Base-by-base conservation (phyloP, 1,140 invertebrate genomes). In the Drosophila triauraria region DNA sequence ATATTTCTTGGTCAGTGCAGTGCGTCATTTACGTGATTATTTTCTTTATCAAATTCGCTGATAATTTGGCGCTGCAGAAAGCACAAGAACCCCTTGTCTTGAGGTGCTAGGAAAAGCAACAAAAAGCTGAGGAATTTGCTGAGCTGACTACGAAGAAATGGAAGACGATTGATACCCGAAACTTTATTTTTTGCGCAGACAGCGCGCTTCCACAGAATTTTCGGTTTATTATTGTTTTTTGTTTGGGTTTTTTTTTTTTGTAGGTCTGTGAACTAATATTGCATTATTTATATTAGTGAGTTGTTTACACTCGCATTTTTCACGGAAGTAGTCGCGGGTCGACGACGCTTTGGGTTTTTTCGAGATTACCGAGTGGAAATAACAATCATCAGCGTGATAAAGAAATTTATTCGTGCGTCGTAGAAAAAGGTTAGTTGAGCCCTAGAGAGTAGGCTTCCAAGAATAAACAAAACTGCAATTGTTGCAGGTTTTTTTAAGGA, bases 1-100 rank as follows among this genome's bases (percentile, higher is more conserved):
- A 71, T 74, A 74, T 74, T 74, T 72, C 70, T 74, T 30, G 38
- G 70, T 12, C 23, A 56, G 30, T 32, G 43, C 50, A 67, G 72
- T 86, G 82, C 82, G 82, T 81, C 82, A 82, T 75, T 67, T 82
- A 85, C 82, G 82, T 85, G 82, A 86, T 76, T 76, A 32, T 82
- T 70, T 50, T 42, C 75, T 51, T 68, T 70, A 80, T 75, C 42
- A 68, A 63, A 75, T 75, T 82, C 20, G 80, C 75, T 82, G 63
- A 71, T 76, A 56, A 44, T 62, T 60, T 1, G 6, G 6, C 67
- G 59, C 15, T 47, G 42, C 67, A 68, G 7, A 54, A 40, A 50
- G 56, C 57, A 30, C 25, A 47, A 60, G 53, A 53, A 74, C 70
- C 70, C 58, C 54, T 56, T 54, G 32, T n/a, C 32, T 54, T 40